These are phyloP conservation scores for Halcyon smyrnensis DNA, from an alignment of 2,797 vertebrate species.

Conservation along the genomic window DNA sequence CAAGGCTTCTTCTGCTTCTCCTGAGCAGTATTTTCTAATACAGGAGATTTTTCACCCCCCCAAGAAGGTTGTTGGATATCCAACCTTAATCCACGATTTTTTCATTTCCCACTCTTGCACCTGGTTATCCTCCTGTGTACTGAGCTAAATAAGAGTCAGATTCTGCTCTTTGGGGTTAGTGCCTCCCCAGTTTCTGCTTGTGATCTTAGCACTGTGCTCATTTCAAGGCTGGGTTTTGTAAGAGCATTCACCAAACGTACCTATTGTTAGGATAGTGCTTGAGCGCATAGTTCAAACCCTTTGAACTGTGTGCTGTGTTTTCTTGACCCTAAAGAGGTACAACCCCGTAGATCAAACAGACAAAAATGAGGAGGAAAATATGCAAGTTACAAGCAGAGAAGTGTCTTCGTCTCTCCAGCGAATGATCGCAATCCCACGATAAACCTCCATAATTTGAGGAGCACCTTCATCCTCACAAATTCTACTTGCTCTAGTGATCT, in stretches of 20 bases:
- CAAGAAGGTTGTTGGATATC: not conserved
- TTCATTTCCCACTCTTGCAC: not conserved
- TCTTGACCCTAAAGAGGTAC: not conserved
- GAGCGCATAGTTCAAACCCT: not conserved
- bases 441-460: not conserved
- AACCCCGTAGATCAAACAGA: not conserved
- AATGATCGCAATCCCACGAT: not conserved
- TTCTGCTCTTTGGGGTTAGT: not conserved
- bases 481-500: not conserved
- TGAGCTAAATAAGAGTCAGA: not conserved
- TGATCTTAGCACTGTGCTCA: not conserved
- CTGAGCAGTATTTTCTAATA: not conserved
- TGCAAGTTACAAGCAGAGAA: not conserved
- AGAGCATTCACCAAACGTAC: not conserved
- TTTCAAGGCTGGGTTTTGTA: not conserved
- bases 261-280: not conserved
- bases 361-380: not conserved
- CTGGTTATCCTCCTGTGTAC: not conserved
- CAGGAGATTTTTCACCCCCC: not conserved
- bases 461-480: not conserved
- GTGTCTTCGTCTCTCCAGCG: not conserved
- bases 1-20: constrained; percentile 29
- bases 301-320: not conserved
- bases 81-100: not conserved
- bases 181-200: not conserved